Evolutionary conservation across 1,140 invertebrate genomes (phyloP).

Genomic region (Caenorhabditis tropicalis): DNA sequence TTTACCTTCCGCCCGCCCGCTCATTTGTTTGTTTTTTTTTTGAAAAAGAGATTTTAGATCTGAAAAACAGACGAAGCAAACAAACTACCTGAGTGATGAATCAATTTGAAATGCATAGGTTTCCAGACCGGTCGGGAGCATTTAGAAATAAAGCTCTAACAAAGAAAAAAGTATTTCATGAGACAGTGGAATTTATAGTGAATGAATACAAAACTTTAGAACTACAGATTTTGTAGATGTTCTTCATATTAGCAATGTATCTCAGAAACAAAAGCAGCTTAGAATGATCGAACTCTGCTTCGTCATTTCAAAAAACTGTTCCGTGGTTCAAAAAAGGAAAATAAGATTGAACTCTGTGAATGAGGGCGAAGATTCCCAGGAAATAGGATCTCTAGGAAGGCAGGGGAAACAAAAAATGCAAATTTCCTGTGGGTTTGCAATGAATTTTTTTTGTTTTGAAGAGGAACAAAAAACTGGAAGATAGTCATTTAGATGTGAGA

Average conservation of each 20-base stretch:
- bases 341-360: background rate
- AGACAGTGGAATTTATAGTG: too few relatives aligned
- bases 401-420: background rate
- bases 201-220: too few relatives aligned
- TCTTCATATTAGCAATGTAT: too few relatives aligned
- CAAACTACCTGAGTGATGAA: background rate
- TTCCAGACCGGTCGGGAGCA: background rate
- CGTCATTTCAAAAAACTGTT: too few relatives aligned
- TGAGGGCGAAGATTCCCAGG: background rate
- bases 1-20: background rate
- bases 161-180: too few relatives aligned
- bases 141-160: too few relatives aligned
- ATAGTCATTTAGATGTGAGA: too few relatives aligned
- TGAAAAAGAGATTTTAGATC: background rate
- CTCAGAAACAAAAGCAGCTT: too few relatives aligned
- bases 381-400: background rate
- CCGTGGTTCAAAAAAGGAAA: background rate
- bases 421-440: constrained; percentile 18
- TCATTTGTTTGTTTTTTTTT: background rate
- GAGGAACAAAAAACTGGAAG: background rate
- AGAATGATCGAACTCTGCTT: too few relatives aligned
- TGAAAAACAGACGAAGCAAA: background rate
- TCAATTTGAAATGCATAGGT: constrained; percentile 4
- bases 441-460: background rate
- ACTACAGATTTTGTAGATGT: too few relatives aligned